A percentile compares a stretch with the other conserved stretches of the same genome.
These are phyloP conservation scores for Lamellibrachia satsuma DNA, from an alignment of 2,888 invertebrate species.

Conservation along the genomic window DNA sequence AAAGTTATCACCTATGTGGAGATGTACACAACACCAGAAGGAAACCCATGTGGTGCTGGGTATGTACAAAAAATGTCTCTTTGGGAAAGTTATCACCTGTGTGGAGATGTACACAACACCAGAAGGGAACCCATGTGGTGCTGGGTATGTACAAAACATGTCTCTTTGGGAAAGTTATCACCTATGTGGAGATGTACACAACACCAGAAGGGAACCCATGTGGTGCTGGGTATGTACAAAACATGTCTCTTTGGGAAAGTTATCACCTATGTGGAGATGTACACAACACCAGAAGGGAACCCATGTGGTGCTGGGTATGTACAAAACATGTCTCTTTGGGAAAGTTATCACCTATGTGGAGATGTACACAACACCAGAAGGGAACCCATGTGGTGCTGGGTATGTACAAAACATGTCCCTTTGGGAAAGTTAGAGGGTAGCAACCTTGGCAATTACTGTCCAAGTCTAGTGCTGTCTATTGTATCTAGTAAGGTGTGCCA, in stretches of 20 bases:
- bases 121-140: constrained; percentile 92
- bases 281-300: constrained; percentile 91
- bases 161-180: constrained; percentile 49
- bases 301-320: constrained; percentile 87
- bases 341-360: constrained; percentile 91
- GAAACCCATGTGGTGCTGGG: constrained; percentile 94
- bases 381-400: constrained; percentile 94
- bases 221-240: constrained; percentile 80
- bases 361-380: constrained; percentile 90
- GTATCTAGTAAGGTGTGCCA: neutral
- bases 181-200: constrained; percentile 93
- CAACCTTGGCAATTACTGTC: neutral
- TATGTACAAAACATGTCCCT: constrained; percentile 48
- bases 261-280: constrained; percentile 90
- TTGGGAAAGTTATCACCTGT: constrained; percentile 70
- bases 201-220: constrained; percentile 93
- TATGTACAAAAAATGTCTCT: constrained; percentile 48
- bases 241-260: neutral
- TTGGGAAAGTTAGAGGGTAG: neutral
- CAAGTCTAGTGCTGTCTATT: too few relatives aligned
- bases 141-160: constrained; percentile 72
- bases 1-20: constrained; percentile 91
- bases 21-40: constrained; percentile 90
- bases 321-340: constrained; percentile 25
- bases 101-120: constrained; percentile 94